Conservation (phyloP, 2,113 vertebrate species). For the Salvelinus fontinalis region DNA sequence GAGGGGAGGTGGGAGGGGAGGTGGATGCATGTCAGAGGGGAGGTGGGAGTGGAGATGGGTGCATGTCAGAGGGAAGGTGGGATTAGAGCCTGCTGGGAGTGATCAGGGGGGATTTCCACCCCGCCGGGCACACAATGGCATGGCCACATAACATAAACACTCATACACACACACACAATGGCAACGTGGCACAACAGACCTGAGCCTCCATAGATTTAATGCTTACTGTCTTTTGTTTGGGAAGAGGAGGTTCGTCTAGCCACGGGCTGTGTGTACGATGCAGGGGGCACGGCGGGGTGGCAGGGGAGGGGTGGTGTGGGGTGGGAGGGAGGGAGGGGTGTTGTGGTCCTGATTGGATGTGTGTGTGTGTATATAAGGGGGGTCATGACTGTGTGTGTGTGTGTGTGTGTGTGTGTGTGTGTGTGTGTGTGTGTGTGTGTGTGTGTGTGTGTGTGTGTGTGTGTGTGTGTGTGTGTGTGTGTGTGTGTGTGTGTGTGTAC, state of each 20-base stretch:
- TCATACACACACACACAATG: constrained; percentile 60
- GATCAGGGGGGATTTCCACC: constrained; percentile 75
- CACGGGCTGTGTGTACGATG: constrained; percentile 37
- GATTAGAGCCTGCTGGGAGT: constrained; percentile 69
- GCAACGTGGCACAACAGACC: constrained; percentile 61
- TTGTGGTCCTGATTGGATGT: constrained; percentile 58
- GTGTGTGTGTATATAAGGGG: constrained; percentile 33
- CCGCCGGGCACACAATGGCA: constrained; percentile 65
- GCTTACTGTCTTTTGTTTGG: constrained; percentile 68
- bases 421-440: neutral
- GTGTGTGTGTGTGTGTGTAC: no score
- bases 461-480: no score
- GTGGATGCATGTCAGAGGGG: no score
- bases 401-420: neutral
- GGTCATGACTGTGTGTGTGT: constrained; percentile 6
- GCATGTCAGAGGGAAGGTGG: neutral
- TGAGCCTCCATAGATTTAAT: constrained; percentile 67
- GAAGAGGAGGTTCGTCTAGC: constrained; percentile 49
- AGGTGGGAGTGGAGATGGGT: no score
- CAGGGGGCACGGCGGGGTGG: constrained; percentile 44
- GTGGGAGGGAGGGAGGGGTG: constrained; percentile 44
- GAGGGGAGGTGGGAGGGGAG: no score
- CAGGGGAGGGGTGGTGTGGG: constrained; percentile 39
- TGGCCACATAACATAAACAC: constrained; percentile 59
- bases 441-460: no score